Evolutionary conservation across 2,113 vertebrate species (phyloP), one percentile per base, ranked within the genome.

Genomic region (Pseudolaguvia tuberculata): DNA sequence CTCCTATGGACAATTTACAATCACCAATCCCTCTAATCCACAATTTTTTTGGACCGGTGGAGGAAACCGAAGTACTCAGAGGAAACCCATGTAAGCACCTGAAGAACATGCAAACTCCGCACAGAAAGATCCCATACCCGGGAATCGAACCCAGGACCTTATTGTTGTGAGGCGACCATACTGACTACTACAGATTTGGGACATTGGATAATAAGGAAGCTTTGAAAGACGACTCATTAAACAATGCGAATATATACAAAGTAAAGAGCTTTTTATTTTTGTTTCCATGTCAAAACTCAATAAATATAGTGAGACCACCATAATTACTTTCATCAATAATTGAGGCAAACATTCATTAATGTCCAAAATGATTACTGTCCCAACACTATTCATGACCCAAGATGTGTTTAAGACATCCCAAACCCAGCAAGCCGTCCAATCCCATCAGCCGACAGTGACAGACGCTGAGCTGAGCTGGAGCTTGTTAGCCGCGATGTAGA

Each of bases 391-490:
- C 62, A 52, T 57, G 68, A 75, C 72, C 70, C 65, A 53, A 78
- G 56, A 84, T 70, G 82, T 66, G 45, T 85, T 80, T 86, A 88
- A 90, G 88, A 90, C 86, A 87, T 67, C 63, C 82, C 77, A 59
- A 82, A 61, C 84, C 76, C 56, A 79, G 71, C 65, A 71, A 71
- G 83, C 76, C 76, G 61, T 82, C 72, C 73, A 79, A 77, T 81
- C 42, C 79, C 77, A 69, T 73, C 62, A 58, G 35, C 51, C 53
- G 72, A 39, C 50, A 47, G 70, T 73, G 72, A 74, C 14, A 27
- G 31, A n/a, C n/a, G n/a, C n/a, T n/a, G n/a, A n/a, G 81, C 45
- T 73, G 63, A 70, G 39, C 78, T 77, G 71, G 47, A 45, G 45
- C 62, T 55, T 52, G 15, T 59, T 77, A 69, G 78, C 84, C 83